A percentile compares a stretch with the other conserved stretches of the same genome.
phyloP scores from a whole-genome alignment of 1,140 invertebrate genomes.

The Stratiolaelaps scimitus region DNA sequence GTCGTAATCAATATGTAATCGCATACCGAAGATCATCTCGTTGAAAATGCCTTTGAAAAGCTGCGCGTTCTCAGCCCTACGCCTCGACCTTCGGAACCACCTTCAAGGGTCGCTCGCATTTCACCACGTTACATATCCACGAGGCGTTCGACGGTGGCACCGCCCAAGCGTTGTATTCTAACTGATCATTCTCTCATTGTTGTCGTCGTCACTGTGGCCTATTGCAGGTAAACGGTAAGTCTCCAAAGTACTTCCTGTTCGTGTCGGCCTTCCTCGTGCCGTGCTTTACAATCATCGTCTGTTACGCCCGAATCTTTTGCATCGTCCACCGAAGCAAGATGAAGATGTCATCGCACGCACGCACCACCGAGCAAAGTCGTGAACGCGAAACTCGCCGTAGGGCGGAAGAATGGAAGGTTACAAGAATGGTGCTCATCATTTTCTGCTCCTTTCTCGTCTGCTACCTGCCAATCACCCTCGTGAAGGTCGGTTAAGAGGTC shows the following conservation, averaged over 20 bases:
- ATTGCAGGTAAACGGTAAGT: slow-evolving; percentile 51
- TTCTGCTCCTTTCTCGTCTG: slow-evolving; percentile 69
- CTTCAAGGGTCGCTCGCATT: no score
- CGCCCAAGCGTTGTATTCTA: no score
- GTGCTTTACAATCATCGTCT: slow-evolving; percentile 63
- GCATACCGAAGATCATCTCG: no score
- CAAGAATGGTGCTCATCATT: slow-evolving; percentile 67
- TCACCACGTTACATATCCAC: no score
- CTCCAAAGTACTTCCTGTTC: slow-evolving; percentile 73
- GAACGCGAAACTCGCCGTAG: slow-evolving; percentile 18
- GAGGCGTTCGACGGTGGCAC: no score
- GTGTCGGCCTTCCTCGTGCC: slow-evolving; percentile 65
- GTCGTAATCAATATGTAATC: no score
- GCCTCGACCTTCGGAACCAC: no score
- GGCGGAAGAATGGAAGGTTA: slow-evolving; percentile 48
- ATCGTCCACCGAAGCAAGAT: slow-evolving; percentile 50
- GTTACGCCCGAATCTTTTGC: slow-evolving; percentile 72
- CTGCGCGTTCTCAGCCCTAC: no score
- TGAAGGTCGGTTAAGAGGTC: slow-evolving; percentile 51
- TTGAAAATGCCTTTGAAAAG: no score
- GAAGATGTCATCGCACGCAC: slow-evolving; percentile 14
- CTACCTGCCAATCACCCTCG: slow-evolving; percentile 69
- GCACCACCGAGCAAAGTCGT: slow-evolving; percentile 7
- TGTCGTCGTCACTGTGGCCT: no score
- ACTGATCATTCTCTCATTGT: no score